Base-by-base conservation (phyloP, 2,888 invertebrate genomes). In the Leucozona laternaria region DNA sequence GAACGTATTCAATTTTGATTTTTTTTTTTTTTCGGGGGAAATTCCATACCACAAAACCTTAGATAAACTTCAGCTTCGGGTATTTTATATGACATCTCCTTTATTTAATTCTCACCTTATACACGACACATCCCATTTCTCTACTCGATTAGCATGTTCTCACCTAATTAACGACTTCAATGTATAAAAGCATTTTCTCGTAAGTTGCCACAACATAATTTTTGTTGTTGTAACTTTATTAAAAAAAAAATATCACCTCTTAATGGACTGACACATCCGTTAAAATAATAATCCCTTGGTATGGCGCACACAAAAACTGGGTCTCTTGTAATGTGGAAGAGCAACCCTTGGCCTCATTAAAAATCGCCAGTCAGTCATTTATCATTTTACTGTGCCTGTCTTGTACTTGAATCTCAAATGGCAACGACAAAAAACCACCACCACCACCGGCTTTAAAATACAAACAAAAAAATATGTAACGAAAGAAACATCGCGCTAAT, bases 401-500 rank as follows among this genome's bases (percentile, higher is more conserved):
- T 31, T 68, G 31, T 37, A 37, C 37, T 58, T 34, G 20, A 48
- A 31, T 48, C 15, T 45, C 45, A 62, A 37, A 62, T 43, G 22
- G 8, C 22, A 60, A 0, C 34, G 7, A 37, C 4, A 6, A 34
- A 20, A 37, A 17, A 20, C 13, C 4, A 31, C 22, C 7, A 53
- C 53, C 53, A 53, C 25, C 13, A 53, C 25, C 25, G 3, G 3
- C 8, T 53, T n/a, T 15, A n/a, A 25, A 60, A 13, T 10, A 25
- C n/a, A 48, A 34, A 25, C n/a, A 60, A 70, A 48, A 37, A 22
- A 37, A 60, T 6, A 60, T n/a, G 4, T 3, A 31, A 22, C 22
- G 45, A 57, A 73, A 81, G 73, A 80, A 68, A 80, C 81, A 85
- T 73, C 55, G 76, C 73, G 62, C 81, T 85, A 85, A 81, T 85